Evolutionary conservation across 1,140 invertebrate genomes (phyloP), one percentile per base, ranked within the genome.

Genomic region (Penaeus chinensis): DNA sequence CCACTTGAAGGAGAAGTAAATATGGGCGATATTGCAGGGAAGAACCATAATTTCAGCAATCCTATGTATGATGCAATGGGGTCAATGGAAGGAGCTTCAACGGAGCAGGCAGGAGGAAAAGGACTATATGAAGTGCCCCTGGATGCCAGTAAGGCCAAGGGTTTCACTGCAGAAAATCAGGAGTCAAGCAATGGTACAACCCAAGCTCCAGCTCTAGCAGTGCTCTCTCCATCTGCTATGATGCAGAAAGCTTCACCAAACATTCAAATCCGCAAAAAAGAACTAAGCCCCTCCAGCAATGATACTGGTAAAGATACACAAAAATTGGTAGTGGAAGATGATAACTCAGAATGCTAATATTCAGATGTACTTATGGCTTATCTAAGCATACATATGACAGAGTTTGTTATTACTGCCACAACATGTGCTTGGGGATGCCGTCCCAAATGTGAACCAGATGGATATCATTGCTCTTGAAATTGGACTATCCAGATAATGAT

Each of bases 261-360:
- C 90, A 92, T 96, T 89, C 95, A 95, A 90, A 92, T 96, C 60
- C 94, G 95, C 88, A 95, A 96, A 88, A 93, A 95, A 90, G 95
- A 98, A 92, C 93, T 98, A 61, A 96, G 97, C 92, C 96, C 97
- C 2, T 94, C 95, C 82, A 93, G 94, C 16, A 94, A 95, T 42
- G 97, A 98, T 91, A 96, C 96, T n/a, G 97, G 96, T 91, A 97
- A 96, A 93, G 97, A 98, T 92, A 98, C 97, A 2, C 96, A 96
- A 92, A 95, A 96, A 91, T 94, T 98, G 85, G 97, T 98, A 79
- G 95, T 96, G 91, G 97, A 98, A 93, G 97, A 97, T 92, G 94
- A 94, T 90, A 92, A 92, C 81, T 95, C 94, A 74, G 94, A 95
- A 90, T 94, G 93, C 91, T 93, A 91, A 87, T 54, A 84, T 63